phyloP scores from a whole-genome alignment of 1,140 invertebrate species.

The Trichonephila clavipes region DNA sequence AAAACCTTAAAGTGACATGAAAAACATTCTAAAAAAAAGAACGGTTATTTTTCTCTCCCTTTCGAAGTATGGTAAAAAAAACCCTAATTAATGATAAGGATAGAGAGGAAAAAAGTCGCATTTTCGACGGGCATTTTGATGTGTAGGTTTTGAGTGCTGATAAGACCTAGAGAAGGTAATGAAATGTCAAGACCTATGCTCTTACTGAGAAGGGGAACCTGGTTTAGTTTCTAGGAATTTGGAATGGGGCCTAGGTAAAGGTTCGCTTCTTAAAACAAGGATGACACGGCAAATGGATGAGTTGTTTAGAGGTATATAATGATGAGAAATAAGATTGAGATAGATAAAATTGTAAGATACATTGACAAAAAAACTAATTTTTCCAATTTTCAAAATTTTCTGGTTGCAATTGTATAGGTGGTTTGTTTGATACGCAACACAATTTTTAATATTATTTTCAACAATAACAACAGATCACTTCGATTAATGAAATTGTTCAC shows the following conservation, averaged over 20 bases:
- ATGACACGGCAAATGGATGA: not conserved
- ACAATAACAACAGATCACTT: too few relatives aligned
- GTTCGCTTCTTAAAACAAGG: not conserved
- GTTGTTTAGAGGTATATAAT: not conserved
- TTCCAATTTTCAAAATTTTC: too few relatives aligned
- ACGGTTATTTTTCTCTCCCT: conserved; percentile 1
- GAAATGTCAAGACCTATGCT: conserved; percentile 58
- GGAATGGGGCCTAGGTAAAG: not conserved
- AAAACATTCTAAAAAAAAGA: not conserved
- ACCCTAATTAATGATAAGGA: conserved; percentile 57
- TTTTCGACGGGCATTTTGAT: conserved; percentile 53
- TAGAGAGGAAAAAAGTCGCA: conserved; percentile 3
- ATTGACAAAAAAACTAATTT: too few relatives aligned
- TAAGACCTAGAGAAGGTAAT: conserved; percentile 44
- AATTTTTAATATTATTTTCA: too few relatives aligned
- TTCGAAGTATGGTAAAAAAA: not conserved
- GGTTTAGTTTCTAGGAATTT: conserved; percentile 46
- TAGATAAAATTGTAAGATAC: too few relatives aligned
- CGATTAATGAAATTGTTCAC: too few relatives aligned
- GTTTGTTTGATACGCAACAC: too few relatives aligned
- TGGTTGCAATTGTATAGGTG: too few relatives aligned
- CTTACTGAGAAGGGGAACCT: not conserved
- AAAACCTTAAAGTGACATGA: not conserved
- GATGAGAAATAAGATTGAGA: not conserved
- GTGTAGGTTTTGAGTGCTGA: conserved; percentile 50